Conservation (phyloP, 2,113 vertebrate genomes). For the Calidris pugnax region DNA sequence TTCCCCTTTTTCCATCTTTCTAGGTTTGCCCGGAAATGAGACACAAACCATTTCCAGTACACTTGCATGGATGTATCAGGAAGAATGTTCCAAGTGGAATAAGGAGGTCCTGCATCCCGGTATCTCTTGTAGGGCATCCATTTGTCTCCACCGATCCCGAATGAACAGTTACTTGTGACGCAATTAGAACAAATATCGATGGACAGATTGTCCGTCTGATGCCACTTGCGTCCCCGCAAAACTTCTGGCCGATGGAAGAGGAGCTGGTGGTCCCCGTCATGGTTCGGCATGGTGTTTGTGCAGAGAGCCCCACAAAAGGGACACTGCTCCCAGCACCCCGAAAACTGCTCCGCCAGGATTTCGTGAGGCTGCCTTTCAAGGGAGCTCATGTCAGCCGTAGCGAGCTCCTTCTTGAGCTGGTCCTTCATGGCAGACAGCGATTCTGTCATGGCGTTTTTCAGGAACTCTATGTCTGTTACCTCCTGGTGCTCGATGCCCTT, state of each 20-base stretch:
- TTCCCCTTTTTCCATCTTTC: background rate
- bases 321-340: slow-evolving; percentile 68
- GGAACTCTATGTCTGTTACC: too few species aligned
- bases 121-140: slow-evolving; percentile 35
- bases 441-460: too few species aligned
- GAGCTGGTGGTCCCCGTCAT: slow-evolving; percentile 43
- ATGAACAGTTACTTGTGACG: accelerated
- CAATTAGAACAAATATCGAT: slow-evolving; percentile 47
- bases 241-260: slow-evolving; percentile 18
- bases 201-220: background rate
- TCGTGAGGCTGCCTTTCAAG: background rate
- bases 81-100: slow-evolving; percentile 65
- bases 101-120: slow-evolving; percentile 12
- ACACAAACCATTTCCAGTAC: slow-evolving; percentile 83
- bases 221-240: accelerated
- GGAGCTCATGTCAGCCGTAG: background rate
- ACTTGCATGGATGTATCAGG: slow-evolving; percentile 59
- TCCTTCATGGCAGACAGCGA: background rate
- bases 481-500: too few species aligned
- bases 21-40: slow-evolving; percentile 64
- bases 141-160: accelerated
- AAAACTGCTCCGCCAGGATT: slow-evolving; percentile 58
- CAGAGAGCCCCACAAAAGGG: slow-evolving; percentile 70
- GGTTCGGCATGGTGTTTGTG: slow-evolving; percentile 55
- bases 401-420: background rate